A percentile compares a stretch with the other conserved stretches of the same genome.
These are phyloP conservation scores for Lamellibrachia satsuma DNA, from an alignment of 2,888 invertebrate species.

Conservation along the genomic window DNA sequence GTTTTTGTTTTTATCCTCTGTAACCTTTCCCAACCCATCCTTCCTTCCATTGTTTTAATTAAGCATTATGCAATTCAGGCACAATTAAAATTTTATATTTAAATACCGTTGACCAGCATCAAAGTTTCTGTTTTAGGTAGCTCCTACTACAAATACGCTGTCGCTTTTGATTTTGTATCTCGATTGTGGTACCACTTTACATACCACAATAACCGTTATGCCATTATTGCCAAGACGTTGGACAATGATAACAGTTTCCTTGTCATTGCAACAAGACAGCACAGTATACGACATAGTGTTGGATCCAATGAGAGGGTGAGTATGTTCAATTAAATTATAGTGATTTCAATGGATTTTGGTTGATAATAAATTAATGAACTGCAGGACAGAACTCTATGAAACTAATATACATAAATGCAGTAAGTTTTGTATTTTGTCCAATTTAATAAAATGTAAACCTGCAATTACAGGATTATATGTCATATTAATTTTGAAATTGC, in stretches of 20 bases:
- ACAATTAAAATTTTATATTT: neutral
- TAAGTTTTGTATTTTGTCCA: too few relatives aligned
- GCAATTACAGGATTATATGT: too few relatives aligned
- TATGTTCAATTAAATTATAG: neutral
- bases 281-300: neutral
- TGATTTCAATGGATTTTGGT: neutral
- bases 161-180: neutral
- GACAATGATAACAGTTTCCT: neutral
- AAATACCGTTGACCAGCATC: neutral
- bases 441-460: too few relatives aligned
- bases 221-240: neutral
- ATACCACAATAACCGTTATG: neutral
- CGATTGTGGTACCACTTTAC: neutral
- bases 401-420: too few relatives aligned
- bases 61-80: neutral
- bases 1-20: too few relatives aligned
- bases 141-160: neutral
- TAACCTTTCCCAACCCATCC: neutral
- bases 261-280: neutral
- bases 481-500: too few relatives aligned
- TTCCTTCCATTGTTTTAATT: neutral
- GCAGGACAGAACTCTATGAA: too few relatives aligned
- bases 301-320: neutral
- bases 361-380: neutral
- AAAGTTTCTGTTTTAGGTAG: neutral